Base-by-base conservation (phyloP, 1,140 invertebrate genomes). In the Sinella curviseta region DNA sequence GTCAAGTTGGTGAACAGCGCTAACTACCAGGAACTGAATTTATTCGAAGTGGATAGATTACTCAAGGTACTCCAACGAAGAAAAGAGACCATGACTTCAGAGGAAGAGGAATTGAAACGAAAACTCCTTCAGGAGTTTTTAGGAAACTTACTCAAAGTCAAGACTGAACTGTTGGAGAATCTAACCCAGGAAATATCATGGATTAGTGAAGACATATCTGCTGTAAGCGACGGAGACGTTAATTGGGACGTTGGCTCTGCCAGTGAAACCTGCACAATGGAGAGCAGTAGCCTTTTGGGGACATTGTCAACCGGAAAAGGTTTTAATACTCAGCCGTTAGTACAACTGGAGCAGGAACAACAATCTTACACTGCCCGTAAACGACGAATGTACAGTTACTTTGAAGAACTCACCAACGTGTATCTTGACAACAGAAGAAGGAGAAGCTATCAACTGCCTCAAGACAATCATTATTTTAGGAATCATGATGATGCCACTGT, bases 391-490 rank as follows among this genome's bases (percentile, higher is more conserved):
- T 91, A 94, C 82, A 91, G 92, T 14, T 94, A 97, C 88, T 97
- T 97, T 87, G 93, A 96, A 79, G 95, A 97, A 86, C 93, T 97
- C 85, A 93, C 94, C 57, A 91, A 94, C 84, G 94, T 94, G 85
- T 98, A 97, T 86, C 94, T 96, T 84, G 90, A 91, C 24, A 90
- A 91, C 17, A 89, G 94, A 60, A 90, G 91, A 4, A 92, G 92
- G 85, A n/a, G 93, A 94, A 82, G 84, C 93, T 26, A 88, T 91
- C 85, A 84, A 77, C 83, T 84, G 16, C 86, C 86, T n/a, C n/a
- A n/a, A n/a, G n/a, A n/a, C n/a, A n/a, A n/a, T n/a, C n/a, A n/a
- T n/a, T n/a, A n/a, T n/a, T n/a, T n/a, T n/a, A n/a, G n/a, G 70
- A 83, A 76, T 16, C n/a, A n/a, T 36, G 78, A 80, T 77, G 77